These are phyloP conservation scores for Coendou prehensilis DNA, from an alignment of 2,797 vertebrate species.

Conservation along the genomic window DNA sequence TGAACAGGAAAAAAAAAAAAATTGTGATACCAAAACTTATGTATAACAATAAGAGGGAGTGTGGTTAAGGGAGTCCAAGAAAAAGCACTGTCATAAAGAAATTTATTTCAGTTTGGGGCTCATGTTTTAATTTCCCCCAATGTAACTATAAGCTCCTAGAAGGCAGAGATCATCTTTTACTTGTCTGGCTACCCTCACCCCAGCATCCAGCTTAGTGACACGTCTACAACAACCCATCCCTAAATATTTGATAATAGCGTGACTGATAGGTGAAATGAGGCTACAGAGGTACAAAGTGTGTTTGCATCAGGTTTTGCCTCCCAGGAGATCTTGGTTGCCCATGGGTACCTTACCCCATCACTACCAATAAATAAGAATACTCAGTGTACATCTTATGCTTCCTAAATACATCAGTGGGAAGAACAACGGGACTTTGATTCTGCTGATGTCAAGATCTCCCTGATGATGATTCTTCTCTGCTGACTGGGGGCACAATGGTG, in stretches of 20 bases:
- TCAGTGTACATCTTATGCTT: background rate
- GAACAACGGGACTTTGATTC: background rate
- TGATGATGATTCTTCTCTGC: background rate
- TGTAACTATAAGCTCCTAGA: background rate
- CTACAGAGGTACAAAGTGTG: background rate
- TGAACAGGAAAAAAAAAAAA: slow-evolving; percentile 1
- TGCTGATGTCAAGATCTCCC: background rate
- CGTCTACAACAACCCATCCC: background rate
- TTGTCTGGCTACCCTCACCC: background rate
- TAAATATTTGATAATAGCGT: background rate
- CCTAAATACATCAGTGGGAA: background rate
- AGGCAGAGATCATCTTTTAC: background rate
- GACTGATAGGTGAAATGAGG: slow-evolving; percentile 23
- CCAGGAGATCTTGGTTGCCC: background rate
- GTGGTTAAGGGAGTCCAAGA: background rate
- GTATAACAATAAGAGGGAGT: background rate
- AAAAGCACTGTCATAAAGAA: slow-evolving; percentile 17
- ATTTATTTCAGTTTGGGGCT: background rate
- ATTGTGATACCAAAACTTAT: background rate
- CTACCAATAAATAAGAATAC: background rate
- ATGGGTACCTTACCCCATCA: background rate
- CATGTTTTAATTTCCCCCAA: background rate
- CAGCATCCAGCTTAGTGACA: background rate
- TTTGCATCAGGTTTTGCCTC: background rate
- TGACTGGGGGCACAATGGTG: background rate